Evolutionary conservation across 2,888 invertebrate species (phyloP).

Genomic region (Falcaria lacertinaria): DNA sequence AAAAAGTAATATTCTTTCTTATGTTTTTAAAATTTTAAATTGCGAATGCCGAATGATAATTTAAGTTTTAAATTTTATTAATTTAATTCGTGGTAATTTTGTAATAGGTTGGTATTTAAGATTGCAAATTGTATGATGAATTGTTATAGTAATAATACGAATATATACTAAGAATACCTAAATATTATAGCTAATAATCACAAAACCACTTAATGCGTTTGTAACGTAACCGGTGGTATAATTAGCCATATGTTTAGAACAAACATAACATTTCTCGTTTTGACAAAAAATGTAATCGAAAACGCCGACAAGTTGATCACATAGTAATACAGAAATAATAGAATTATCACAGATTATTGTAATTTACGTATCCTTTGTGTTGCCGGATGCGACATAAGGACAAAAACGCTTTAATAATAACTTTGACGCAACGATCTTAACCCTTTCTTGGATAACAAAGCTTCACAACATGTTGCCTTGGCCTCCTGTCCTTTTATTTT

Average conservation of each 20-base stretch:
- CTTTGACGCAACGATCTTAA: conserved; percentile 69
- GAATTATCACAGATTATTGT: conserved; percentile 77
- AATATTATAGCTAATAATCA: too few species aligned
- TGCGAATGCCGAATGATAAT: conserved; percentile 4
- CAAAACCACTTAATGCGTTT: conserved; percentile 4
- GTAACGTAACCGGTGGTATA: conserved; percentile 35
- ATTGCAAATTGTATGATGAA: too few species aligned
- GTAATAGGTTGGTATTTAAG: too few species aligned
- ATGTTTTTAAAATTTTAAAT: conserved; percentile 46
- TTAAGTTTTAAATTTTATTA: conserved; percentile 3
- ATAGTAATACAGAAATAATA: conserved; percentile 69
- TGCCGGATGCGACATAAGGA: conserved; percentile 73
- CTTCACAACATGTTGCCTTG: conserved; percentile 73
- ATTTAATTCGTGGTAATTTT: not conserved
- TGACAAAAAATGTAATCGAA: conserved; percentile 38
- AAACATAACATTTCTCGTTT: conserved; percentile 48
- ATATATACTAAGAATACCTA: too few species aligned
- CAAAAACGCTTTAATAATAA: conserved; percentile 79
- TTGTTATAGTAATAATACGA: too few species aligned
- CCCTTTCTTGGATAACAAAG: conserved; percentile 73
- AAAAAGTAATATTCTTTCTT: conserved; percentile 75
- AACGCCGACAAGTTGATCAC: conserved; percentile 71
- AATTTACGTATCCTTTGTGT: conserved; percentile 74
- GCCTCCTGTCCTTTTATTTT: conserved; percentile 53
- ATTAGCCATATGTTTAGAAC: conserved; percentile 61